phyloP scores from a whole-genome alignment of 2,797 vertebrate species.

The Dromococcyx pavoninus region DNA sequence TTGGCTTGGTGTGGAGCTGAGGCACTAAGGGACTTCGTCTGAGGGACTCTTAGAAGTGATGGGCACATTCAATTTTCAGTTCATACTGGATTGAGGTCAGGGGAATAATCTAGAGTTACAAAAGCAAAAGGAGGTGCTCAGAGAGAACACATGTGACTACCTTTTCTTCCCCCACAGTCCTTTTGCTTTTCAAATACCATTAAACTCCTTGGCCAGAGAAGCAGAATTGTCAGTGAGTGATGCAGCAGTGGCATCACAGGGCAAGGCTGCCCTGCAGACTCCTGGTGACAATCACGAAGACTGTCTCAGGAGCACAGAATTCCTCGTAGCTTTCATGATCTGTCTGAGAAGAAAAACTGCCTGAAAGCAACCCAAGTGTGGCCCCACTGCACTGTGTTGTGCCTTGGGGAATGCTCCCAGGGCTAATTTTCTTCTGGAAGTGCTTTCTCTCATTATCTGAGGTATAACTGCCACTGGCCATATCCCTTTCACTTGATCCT shows the following conservation, averaged over 20 bases:
- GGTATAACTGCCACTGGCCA: neutral
- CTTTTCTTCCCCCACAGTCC: neutral
- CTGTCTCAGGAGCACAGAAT: neutral
- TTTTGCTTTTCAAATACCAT: neutral
- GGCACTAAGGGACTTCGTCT: neutral
- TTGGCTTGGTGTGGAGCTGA: neutral
- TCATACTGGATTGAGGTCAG: neutral
- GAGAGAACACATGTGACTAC: neutral
- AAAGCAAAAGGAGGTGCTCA: neutral
- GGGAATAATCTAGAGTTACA: neutral
- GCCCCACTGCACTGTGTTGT: fast-evolving
- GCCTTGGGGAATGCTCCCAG: neutral
- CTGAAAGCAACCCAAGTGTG: neutral
- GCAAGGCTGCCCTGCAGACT: neutral
- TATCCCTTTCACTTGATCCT: neutral
- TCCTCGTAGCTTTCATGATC: neutral
- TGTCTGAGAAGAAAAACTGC: neutral
- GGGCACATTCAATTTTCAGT: neutral
- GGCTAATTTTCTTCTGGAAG: neutral
- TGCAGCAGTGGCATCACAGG: neutral
- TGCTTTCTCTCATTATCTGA: neutral
- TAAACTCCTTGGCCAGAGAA: neutral
- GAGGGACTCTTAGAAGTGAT: neutral
- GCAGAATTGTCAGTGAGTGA: neutral
- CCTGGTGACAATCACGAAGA: neutral